Conservation (phyloP, 2,797 vertebrate species). For the Gymnodraco acuticeps region DNA sequence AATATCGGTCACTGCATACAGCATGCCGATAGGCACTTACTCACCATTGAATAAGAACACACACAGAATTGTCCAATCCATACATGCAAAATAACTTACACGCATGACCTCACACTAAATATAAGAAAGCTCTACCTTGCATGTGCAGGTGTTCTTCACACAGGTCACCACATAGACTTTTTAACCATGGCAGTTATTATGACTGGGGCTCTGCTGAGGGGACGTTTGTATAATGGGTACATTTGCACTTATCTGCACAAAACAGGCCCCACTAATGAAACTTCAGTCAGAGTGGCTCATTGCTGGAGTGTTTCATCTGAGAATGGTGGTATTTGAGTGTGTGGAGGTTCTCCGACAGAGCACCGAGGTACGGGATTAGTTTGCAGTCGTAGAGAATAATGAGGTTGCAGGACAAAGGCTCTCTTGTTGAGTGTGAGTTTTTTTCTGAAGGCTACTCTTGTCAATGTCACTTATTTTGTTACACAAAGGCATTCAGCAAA, state of each 20-base stretch:
- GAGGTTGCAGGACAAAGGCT: slow-evolving; percentile 54
- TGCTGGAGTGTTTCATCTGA: slow-evolving; percentile 53
- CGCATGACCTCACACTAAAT: slow-evolving; percentile 24
- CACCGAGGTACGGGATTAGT: slow-evolving; percentile 51
- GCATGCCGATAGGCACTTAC: slow-evolving; percentile 49
- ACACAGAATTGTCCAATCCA: slow-evolving; percentile 5
- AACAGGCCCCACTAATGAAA: slow-evolving; percentile 76
- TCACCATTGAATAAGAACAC: slow-evolving; percentile 19
- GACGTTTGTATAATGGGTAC: slow-evolving; percentile 61
- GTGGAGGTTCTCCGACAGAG: slow-evolving; percentile 40
- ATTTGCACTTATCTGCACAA: slow-evolving; percentile 70
- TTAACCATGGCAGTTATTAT: slow-evolving; percentile 54
- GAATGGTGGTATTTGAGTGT: slow-evolving; percentile 40
- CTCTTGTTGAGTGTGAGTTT: slow-evolving; percentile 28
- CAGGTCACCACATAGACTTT: slow-evolving; percentile 27
- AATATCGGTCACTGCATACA: slow-evolving; percentile 68
- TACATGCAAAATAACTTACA: slow-evolving; percentile 19
- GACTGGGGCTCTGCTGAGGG: slow-evolving; percentile 60
- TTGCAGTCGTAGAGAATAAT: slow-evolving; percentile 45
- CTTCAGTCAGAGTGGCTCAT: slow-evolving; percentile 60
- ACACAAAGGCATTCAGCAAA: slow-evolving; percentile 10
- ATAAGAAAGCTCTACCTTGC: background rate
- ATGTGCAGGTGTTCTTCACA: slow-evolving; percentile 16
- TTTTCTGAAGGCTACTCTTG: slow-evolving; percentile 22
- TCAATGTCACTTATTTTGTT: slow-evolving; percentile 15